Evolutionary conservation across 2,113 vertebrate species (phyloP), one percentile per base, ranked within the genome.

Genomic region (Benthochromis sp.): DNA sequence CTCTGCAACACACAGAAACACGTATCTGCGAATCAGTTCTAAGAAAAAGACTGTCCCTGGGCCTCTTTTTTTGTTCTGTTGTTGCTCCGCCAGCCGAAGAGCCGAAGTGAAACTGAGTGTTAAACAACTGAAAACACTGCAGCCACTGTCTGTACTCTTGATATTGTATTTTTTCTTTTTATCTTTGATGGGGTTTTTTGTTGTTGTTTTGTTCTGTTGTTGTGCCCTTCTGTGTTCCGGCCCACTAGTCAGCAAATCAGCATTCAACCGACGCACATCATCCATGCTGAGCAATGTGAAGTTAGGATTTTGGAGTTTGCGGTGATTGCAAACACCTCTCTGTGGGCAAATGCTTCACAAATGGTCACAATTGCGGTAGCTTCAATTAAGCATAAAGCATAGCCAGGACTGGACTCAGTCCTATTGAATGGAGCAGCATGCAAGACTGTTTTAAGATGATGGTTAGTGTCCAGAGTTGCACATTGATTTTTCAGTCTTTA

Each of bases 381-480:
- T 21, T 69, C 34, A 69, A 38, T 69, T 38, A 69, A 69, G 61
- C 61, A 38, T 69, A 69, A 40, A 95, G 88, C 82, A 89, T 79
- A 92, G 55, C 87, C 95, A 94, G 91, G 81, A 83, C 84, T 84
- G 78, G 57, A 61, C 79, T 29, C 34, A 31, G 40, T 40, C 54
- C 78, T 40, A n/a, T 61, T 21, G 83, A 81, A 76, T 83, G 34
- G 53, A 89, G 73, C 21, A 11, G 59, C 54, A 40, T 63, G 52
- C 81, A 69, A 21, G 21, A 27, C 29, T 63, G 13, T 84, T 87
- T 61, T 78, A 90, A 86, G 55, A 50, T 43, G 4, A 69, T 85
- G 78, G 66, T 86, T 84, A 17, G 50, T 52, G 24, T 90, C 81
- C 86, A 88, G 47, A 59, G 5, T 7, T 17, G 47, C 4, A 66